Evolutionary conservation across 2,888 invertebrate species (phyloP), one percentile per base, ranked within the genome.

Genomic region (Plutella xylostella): DNA sequence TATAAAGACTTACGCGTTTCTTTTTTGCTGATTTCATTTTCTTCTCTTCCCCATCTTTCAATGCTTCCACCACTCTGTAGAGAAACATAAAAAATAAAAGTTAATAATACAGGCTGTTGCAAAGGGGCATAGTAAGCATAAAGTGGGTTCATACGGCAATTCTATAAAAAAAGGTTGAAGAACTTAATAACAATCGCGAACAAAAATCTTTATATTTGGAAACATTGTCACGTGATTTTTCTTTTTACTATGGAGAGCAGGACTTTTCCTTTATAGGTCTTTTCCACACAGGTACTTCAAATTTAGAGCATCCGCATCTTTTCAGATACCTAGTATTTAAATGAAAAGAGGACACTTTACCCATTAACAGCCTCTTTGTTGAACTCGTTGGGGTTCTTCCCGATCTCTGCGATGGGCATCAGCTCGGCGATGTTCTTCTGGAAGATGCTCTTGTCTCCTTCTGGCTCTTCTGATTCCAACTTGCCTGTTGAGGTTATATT

Each of bases 21-120:
- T 60, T 65, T 39, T 56, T 61, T 0, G 48, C 44, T 0, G 69
- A 62, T 42, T 57, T 65, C 0, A 55, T 48, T 51, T 67, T 64
- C 21, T 60, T 63, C 3, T 63, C 65, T 7, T 61, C 58, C 0
- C 50, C 57, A 0, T 55, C 41, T 19, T 58, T 54, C 46, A 56
- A 48, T 1, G 66, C 58, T 42, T 68, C 65, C 55, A 67, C 65
- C 55, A 67, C 60, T 49, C 78, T 78, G 58, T 14, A 57, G 65
- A 37, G 1, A 30, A 22, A 46, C 37, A 22, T 38, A 50, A 33
- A 19, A 37, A 45, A n/a, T 25, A 15, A 9, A 21, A 21, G 4
- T 5, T 37, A 20, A 39, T 6, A 3, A 3, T 20, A 37, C 2
- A 20, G n/a, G 2, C 20, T 17, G 2, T 37, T 11, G 19, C 55